Conservation (phyloP, 1,140 invertebrate genomes). For the Scylla paramamosain region DNA sequence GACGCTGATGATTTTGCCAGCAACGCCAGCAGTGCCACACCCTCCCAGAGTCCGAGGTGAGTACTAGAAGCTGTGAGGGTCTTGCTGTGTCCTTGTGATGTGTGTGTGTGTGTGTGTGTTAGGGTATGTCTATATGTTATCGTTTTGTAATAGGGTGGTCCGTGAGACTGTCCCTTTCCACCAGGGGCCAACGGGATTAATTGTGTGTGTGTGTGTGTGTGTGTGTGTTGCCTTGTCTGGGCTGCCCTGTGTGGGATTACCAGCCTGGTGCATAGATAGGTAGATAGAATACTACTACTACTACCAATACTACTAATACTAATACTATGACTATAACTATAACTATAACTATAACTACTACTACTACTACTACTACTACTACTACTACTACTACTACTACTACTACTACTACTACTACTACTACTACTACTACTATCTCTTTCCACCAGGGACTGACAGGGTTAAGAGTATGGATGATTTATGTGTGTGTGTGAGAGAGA, state of each 20-base stretch:
- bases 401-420: background rate
- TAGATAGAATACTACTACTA: background rate
- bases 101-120: conserved; percentile 28
- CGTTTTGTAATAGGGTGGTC: no score
- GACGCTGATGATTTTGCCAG: conserved; percentile 89
- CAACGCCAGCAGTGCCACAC: conserved; percentile 43
- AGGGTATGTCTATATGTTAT: no score
- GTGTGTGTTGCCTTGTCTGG: no score
- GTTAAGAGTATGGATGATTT: no score
- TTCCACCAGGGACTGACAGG: no score
- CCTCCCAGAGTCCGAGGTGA: conserved; percentile 72
- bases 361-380: background rate
- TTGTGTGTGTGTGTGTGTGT: conserved; percentile 16
- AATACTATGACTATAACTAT: background rate
- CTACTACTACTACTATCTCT: background rate
- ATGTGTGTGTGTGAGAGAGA: no score
- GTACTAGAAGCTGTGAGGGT: background rate
- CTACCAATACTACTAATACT: no score
- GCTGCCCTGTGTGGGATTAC: no score
- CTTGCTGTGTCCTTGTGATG: background rate
- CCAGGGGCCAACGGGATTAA: background rate
- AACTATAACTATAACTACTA: background rate
- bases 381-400: conserved; percentile 6
- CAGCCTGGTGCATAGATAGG: no score
- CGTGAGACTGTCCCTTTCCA: no score